Evolutionary conservation across 2,113 vertebrate genomes (phyloP).

Genomic region (Festucalex cinctus): DNA sequence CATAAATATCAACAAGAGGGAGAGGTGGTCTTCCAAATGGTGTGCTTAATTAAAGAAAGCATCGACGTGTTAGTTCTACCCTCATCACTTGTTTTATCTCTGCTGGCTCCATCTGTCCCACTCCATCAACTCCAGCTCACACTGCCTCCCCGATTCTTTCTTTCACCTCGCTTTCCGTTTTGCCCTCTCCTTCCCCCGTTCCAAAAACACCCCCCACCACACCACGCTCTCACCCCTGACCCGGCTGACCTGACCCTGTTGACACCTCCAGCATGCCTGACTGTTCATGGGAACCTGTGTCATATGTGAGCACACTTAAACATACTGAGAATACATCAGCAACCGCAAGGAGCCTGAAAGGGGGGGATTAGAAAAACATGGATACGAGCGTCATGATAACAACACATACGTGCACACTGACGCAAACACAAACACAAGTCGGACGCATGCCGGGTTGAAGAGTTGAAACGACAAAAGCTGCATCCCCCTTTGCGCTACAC

Average conservation of each 20-base stretch:
- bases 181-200: slow-evolving; percentile 30
- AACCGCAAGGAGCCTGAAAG: background rate
- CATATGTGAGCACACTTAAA: slow-evolving; percentile 1
- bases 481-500: slow-evolving; percentile 27
- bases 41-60: slow-evolving; percentile 37
- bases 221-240: slow-evolving; percentile 35
- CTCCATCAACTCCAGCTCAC: slow-evolving; percentile 48
- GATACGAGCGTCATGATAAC: background rate
- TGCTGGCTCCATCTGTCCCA: slow-evolving; percentile 57
- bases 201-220: slow-evolving; percentile 9
- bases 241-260: slow-evolving; percentile 55
- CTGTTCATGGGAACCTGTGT: slow-evolving; percentile 68
- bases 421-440: slow-evolving; percentile 12
- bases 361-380: slow-evolving; percentile 4
- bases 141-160: slow-evolving; percentile 16
- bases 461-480: slow-evolving; percentile 42
- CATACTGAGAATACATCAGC: slow-evolving; percentile 3
- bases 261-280: slow-evolving; percentile 59
- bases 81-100: slow-evolving; percentile 48
- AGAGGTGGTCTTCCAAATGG: slow-evolving; percentile 28
- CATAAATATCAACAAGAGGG: slow-evolving; percentile 12
- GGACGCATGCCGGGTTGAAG: slow-evolving; percentile 29
- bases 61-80: slow-evolving; percentile 37
- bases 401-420: slow-evolving; percentile 5
- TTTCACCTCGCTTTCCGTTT: slow-evolving; percentile 47